Conservation (phyloP, 2,797 vertebrate genomes). For the Amphiprion clarkii region DNA sequence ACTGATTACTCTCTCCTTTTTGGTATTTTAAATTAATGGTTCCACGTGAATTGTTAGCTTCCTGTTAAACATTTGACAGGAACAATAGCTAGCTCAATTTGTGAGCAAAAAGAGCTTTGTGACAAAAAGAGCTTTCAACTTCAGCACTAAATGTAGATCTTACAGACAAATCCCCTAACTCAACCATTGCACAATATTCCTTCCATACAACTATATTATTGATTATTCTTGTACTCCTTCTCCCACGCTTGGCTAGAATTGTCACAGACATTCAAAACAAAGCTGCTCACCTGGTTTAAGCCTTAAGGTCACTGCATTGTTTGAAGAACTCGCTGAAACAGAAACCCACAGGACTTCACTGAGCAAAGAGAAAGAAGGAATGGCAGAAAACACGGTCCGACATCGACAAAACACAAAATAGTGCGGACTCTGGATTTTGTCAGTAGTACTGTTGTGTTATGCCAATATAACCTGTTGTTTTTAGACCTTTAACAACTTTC, state of each 20-base stretch:
- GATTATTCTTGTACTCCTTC: constrained; percentile 17
- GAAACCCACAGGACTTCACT: no score
- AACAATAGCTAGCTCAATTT: neutral
- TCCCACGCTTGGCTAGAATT: neutral
- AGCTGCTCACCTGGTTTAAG: neutral
- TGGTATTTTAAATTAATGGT: neutral
- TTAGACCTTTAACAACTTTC: no score
- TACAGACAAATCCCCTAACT: neutral
- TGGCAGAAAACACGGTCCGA: no score
- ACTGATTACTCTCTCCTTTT: neutral
- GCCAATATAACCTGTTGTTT: no score
- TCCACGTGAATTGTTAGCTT: neutral
- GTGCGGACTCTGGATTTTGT: no score
- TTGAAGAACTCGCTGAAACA: no score
- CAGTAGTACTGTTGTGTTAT: no score
- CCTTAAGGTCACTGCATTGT: neutral
- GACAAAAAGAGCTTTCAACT: neutral
- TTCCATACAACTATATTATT: constrained; percentile 19
- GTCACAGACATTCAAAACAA: neutral
- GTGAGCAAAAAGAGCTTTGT: neutral
- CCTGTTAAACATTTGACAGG: constrained; percentile 5
- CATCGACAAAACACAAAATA: no score
- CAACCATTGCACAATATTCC: neutral
- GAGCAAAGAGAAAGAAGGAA: no score
- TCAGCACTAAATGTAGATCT: neutral